Conservation (phyloP, 2,888 invertebrate species). For the Hydroisotoma schaefferi region DNA sequence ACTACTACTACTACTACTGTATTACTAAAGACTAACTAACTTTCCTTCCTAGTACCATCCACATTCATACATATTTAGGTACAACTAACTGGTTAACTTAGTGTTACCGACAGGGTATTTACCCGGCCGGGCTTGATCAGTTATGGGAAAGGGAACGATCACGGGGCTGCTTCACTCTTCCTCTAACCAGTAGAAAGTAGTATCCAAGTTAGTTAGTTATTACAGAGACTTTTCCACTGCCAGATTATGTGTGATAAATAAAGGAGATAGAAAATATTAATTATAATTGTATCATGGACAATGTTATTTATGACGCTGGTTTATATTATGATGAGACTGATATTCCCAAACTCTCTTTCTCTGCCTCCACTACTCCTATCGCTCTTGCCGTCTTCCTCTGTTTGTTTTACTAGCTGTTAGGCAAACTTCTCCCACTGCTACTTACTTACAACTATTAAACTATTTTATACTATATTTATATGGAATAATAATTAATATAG, state of each 20-base stretch:
- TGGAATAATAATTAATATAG: constrained; percentile 16
- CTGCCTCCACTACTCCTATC: neutral
- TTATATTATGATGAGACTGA: constrained; percentile 21
- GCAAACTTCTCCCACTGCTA: too few relatives aligned
- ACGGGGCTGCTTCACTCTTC: neutral
- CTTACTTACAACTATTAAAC: too few relatives aligned
- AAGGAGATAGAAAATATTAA: constrained; percentile 31
- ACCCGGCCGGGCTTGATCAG: constrained; percentile 5
- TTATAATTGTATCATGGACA: constrained; percentile 28
- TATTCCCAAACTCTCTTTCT: constrained; percentile 5
- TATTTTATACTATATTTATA: constrained; percentile 9
- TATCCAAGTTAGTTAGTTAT: neutral
- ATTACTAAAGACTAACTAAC: too few relatives aligned
- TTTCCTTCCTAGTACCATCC: too few relatives aligned
- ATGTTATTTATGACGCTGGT: constrained; percentile 30
- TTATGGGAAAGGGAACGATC: constrained; percentile 11
- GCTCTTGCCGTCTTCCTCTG: neutral
- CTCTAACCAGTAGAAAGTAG: neutral
- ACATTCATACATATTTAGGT: too few relatives aligned
- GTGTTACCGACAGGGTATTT: too few relatives aligned
- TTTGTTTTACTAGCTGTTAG: neutral
- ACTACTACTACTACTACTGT: too few relatives aligned
- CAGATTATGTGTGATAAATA: constrained; percentile 18
- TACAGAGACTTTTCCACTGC: neutral
- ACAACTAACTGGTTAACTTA: too few relatives aligned